Conservation (phyloP, 2,888 invertebrate species). For the Yponomeuta cagnagella region DNA sequence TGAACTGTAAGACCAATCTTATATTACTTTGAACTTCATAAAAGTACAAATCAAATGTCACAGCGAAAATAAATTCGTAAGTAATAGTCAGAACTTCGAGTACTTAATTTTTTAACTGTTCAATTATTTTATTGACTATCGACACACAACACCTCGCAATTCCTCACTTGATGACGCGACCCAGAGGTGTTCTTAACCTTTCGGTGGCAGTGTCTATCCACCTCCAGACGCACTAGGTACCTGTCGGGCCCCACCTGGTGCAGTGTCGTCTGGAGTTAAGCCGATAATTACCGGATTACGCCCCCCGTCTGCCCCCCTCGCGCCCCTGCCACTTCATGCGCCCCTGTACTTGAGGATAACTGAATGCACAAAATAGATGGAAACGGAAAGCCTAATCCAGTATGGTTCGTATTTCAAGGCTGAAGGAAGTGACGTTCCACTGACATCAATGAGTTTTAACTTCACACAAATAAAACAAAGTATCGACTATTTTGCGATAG, state of each 20-base stretch:
- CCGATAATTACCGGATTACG: conserved; percentile 73
- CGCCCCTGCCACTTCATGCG: conserved; percentile 50
- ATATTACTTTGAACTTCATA: no score
- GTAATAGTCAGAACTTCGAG: no score
- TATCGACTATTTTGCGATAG: no score
- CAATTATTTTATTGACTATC: no score
- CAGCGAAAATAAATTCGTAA: no score
- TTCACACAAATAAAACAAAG: no score
- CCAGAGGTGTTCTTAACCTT: background rate
- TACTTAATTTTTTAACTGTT: no score
- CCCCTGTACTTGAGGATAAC: conserved; percentile 23
- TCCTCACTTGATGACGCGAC: background rate
- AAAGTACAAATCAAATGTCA: background rate
- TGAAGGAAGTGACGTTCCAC: no score
- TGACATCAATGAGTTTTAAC: no score
- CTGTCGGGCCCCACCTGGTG: conserved; percentile 52
- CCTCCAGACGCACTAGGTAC: background rate
- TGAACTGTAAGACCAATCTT: no score
- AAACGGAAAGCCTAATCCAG: background rate
- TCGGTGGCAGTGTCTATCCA: background rate
- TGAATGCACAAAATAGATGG: background rate
- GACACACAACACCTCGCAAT: background rate
- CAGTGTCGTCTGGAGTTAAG: conserved; percentile 70
- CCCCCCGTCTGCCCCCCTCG: conserved; percentile 34
- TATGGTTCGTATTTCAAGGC: no score